Evolutionary conservation across 2,113 vertebrate genomes (phyloP), one percentile per base, ranked within the genome.

Genomic region (Danio rerio): DNA sequence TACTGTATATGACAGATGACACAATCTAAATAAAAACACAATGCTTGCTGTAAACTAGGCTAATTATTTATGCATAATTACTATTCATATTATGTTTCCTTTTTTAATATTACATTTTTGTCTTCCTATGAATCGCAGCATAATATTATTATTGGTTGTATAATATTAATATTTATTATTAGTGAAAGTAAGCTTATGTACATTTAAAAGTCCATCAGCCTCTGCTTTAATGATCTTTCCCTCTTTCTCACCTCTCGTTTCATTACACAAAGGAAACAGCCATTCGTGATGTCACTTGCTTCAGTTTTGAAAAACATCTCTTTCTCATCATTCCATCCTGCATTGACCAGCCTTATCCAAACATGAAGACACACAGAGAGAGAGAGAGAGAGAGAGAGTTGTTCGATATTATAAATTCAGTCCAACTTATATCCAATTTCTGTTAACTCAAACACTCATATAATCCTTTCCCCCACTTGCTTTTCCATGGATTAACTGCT

Each of bases 191-290:
- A 6, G 0, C 10, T n/a, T n/a, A 45, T 18, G 9, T n/a, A 18
- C 45, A 9, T 45, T 68, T 47, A 10, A 47, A 68, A 45, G 45
- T 42, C 42, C n/a, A 9, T 45, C 45, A 18, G 16, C n/a, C 5
- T 68, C 43, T 68, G 20, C 15, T 72, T 21, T 12, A 15, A 11
- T 49, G 18, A 31, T 45, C 16, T 9, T 18, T 55, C 42, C n/a
- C 13, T 47, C 12, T 61, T 18, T 58, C 94, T 94, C 92, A 98
- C 97, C 96, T 97, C 94, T 89, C 95, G 92, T 84, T 91, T 93
- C 82, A 98, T 85, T 84, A 97, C 81, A 47, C 96, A 96, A n/a
- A 97, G 52, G 84, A 99, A 99, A 90, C 96, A 98, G 85, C 95
- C 94, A 50, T 97, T 96, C 84, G 92, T 94, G 87, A 89, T 71